phyloP scores from a whole-genome alignment of 1,140 invertebrate species.

The Brachionus koreanus region DNA sequence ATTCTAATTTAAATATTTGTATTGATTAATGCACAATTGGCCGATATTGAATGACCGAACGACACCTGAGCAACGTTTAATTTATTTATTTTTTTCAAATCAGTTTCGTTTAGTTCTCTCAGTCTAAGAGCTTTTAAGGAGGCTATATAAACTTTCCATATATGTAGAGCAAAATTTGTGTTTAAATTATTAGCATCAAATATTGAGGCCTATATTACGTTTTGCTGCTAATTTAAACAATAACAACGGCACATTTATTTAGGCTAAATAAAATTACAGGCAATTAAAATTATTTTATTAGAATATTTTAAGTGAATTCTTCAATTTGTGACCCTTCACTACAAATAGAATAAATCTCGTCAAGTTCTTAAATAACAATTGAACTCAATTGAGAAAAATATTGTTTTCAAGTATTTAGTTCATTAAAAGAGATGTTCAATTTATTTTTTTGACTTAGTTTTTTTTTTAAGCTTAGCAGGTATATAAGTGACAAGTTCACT shows the following conservation, averaged over 20 bases:
- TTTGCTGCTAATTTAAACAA: slow-evolving; percentile 16
- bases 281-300: neutral
- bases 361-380: slow-evolving; percentile 38
- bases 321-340: neutral
- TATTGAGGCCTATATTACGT: neutral
- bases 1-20: neutral
- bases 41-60: neutral
- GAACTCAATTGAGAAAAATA: slow-evolving; percentile 17
- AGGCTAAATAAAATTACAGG: slow-evolving; percentile 26
- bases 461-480: neutral
- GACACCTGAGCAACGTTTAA: neutral
- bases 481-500: neutral
- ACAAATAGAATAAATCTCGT: neutral
- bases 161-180: slow-evolving; percentile 13
- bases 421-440: neutral
- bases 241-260: slow-evolving; percentile 20
- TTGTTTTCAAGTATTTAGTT: slow-evolving; percentile 1
- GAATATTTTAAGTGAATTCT: slow-evolving; percentile 6
- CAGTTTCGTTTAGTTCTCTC: neutral
- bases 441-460: slow-evolving; percentile 2
- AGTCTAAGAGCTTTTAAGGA: neutral
- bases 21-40: neutral
- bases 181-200: neutral
- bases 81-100: neutral
- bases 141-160: neutral